Evolutionary conservation across 2,113 vertebrate genomes (phyloP).

Genomic region (Thunnus maccoyii): DNA sequence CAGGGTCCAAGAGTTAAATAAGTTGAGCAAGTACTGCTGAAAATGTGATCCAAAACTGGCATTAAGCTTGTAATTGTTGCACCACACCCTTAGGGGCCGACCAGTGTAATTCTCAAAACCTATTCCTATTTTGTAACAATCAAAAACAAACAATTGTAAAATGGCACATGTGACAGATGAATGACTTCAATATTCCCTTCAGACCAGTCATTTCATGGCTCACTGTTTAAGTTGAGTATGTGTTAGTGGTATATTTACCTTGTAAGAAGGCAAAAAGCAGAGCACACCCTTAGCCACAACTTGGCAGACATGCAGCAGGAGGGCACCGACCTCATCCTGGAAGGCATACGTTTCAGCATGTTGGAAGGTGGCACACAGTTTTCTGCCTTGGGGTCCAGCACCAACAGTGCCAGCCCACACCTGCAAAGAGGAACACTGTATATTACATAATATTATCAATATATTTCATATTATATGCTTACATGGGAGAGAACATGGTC

Average conservation of each 20-base stretch:
- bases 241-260: slow-evolving; percentile 84
- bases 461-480: background rate
- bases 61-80: too few relatives aligned
- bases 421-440: slow-evolving; percentile 73
- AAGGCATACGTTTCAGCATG: slow-evolving; percentile 93
- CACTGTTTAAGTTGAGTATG: background rate
- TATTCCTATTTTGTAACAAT: too few relatives aligned
- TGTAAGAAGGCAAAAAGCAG: slow-evolving; percentile 98
- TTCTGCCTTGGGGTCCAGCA: slow-evolving; percentile 90
- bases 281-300: slow-evolving; percentile 90
- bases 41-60: too few relatives aligned
- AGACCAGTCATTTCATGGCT: background rate
- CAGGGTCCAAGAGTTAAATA: too few relatives aligned
- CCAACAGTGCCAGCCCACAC: slow-evolving; percentile 97
- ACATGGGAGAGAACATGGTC: too few relatives aligned
- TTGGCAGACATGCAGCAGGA: slow-evolving; percentile 92
- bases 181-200: background rate
- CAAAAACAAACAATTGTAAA: too few relatives aligned
- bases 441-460: background rate
- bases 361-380: slow-evolving; percentile 93
- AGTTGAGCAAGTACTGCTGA: too few relatives aligned
- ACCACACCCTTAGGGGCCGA: too few relatives aligned
- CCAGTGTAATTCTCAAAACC: too few relatives aligned
- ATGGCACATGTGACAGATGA: background rate
- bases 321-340: slow-evolving; percentile 94